Evolutionary conservation across 2,113 vertebrate genomes (phyloP), one percentile per base, ranked within the genome.

Genomic region (Odontophorus gujanensis): DNA sequence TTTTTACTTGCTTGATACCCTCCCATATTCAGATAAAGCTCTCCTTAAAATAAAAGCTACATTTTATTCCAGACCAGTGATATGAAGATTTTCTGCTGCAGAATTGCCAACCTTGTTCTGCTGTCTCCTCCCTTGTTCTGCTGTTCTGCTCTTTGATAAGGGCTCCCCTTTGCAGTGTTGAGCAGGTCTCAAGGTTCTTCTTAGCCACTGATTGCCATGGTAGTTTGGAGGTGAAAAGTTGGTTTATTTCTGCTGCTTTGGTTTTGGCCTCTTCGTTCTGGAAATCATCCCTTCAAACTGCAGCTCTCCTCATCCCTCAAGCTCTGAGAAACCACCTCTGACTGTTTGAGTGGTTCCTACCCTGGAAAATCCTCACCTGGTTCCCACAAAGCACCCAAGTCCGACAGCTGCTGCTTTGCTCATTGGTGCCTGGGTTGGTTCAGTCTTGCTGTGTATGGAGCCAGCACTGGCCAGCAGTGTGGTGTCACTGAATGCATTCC

Each of bases 1-100:
- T 85, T 93, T 94, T 87, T 51, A 91, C 75, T 93, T 91, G 63
- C 59, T 82, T 59, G 72, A 6, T 89, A 18, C 18, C 93, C 55
- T 85, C 42, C 18, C 7, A 10, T 57, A 25, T 91, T n/a, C n/a
- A n/a, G n/a, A n/a, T n/a, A n/a, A n/a, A n/a, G n/a, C n/a, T n/a
- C n/a, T n/a, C n/a, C n/a, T n/a, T n/a, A n/a, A n/a, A n/a, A n/a
- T n/a, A n/a, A 85, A 90, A 87, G 5, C 38, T 30, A 1, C 10
- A 5, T 87, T 89, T 92, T 85, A 80, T 89, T 11, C 17, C 57
- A 78, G 75, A 47, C 50, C 63, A 51, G 32, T 32, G 43, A 14
- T 21, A 28, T 22, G n/a, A 42, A 59, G 62, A 47, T 47, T 93
- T 58, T 67, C 59, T 78, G 82, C 50, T 89, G 79, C 75, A 87